Evolutionary conservation across 1,140 invertebrate genomes (phyloP).

Genomic region (Drosophila triauraria): DNA sequence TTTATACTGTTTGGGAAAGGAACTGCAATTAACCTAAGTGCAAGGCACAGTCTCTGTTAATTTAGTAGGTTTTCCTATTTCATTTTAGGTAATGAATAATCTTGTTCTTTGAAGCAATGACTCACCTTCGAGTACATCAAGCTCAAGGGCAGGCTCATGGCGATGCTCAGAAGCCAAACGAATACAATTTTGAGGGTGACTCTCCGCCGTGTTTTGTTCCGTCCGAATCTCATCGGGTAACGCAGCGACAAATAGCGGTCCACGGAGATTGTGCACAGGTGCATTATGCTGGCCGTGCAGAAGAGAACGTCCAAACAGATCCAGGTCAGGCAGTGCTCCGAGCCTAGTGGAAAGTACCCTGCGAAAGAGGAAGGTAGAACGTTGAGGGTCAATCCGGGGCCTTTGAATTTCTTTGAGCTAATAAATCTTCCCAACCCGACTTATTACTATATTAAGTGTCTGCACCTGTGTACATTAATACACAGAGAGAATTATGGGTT

Average conservation of each 20-base stretch:
- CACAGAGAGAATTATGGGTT: no score
- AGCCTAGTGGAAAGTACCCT: constrained; percentile 93
- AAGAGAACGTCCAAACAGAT: constrained; percentile 97
- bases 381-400: constrained; percentile 1
- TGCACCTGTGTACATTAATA: constrained; percentile 23
- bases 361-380: constrained; percentile 67
- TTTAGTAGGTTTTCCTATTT: no score
- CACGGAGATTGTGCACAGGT: constrained; percentile 97
- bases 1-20: background rate
- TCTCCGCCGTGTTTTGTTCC: constrained; percentile 94
- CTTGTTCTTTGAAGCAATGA: background rate
- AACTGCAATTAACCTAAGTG: constrained; percentile 13
- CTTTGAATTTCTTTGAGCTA: constrained; percentile 10
- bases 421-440: constrained; percentile 41
- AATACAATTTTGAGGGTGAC: constrained; percentile 96
- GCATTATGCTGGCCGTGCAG: constrained; percentile 98
- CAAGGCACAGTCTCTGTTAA: background rate
- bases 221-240: constrained; percentile 95
- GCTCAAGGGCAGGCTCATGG: constrained; percentile 94
- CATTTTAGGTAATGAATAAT: background rate
- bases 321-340: constrained; percentile 94
- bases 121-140: constrained; percentile 94
- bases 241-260: constrained; percentile 94
- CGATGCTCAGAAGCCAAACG: constrained; percentile 95
- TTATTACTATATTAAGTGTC: constrained; percentile 48